Percentiles rank a stretch among this genome's conserved stretches.
These are phyloP conservation scores for Chloroceryle inda DNA, from an alignment of 2,797 vertebrate genomes.

Conservation along the genomic window DNA sequence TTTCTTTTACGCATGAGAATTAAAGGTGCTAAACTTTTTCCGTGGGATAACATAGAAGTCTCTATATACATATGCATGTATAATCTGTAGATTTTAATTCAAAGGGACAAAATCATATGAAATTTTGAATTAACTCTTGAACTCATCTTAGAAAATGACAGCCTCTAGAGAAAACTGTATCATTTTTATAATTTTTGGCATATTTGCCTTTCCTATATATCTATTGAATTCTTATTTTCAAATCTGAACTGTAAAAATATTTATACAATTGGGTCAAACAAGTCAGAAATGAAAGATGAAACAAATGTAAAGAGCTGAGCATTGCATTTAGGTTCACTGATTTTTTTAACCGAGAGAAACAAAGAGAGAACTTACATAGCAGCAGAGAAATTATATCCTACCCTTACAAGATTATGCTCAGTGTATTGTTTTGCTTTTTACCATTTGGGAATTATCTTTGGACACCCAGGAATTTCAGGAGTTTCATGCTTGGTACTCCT, in stretches of 20 bases:
- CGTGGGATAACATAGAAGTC: not conserved
- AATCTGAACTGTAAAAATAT: not conserved
- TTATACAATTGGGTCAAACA: not conserved
- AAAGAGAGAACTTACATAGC: not conserved
- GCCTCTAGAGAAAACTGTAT: not conserved
- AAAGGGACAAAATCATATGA: not conserved
- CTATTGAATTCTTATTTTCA: not conserved
- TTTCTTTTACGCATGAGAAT: not conserved
- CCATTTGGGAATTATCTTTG: not conserved
- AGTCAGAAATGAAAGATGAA: slow-evolving; percentile 1
- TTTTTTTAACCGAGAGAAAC: not conserved
- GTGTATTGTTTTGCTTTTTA: not conserved
- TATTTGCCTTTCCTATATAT: not conserved
- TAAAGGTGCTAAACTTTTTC: not conserved
- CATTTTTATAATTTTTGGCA: not conserved
- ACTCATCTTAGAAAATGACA: not conserved
- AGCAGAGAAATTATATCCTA: not conserved
- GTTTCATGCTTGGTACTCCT: not conserved
- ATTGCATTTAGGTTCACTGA: not conserved
- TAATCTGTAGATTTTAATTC: not conserved
- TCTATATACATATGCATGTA: not conserved
- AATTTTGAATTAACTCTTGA: not conserved
- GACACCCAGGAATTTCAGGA: not conserved
- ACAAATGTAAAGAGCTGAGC: not conserved
- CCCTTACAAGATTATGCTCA: not conserved